A percentile compares a stretch with the other conserved stretches of the same genome.
Conservation (phyloP, 1,140 invertebrate species). For the Psix sp. region DNA sequence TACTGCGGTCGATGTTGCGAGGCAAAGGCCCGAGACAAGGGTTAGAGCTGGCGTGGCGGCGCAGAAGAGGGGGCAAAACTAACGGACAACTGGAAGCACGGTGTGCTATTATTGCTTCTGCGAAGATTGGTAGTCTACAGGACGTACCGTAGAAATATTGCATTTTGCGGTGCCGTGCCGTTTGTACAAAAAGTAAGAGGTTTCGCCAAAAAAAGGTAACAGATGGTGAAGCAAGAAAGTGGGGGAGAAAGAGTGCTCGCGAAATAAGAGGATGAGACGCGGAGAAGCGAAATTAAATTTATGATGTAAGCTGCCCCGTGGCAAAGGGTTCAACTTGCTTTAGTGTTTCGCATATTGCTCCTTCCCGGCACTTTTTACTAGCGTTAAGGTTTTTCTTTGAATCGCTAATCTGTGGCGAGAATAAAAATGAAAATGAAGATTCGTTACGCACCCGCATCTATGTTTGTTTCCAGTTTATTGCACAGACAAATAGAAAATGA, state of each 20-base stretch:
- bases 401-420: slow-evolving; percentile 34
- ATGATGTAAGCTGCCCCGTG: slow-evolving; percentile 45
- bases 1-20: slow-evolving; percentile 18
- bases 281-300: slow-evolving; percentile 57
- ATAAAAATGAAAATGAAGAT: slow-evolving; percentile 53
- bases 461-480: slow-evolving; percentile 32
- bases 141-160: slow-evolving; percentile 72
- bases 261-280: slow-evolving; percentile 53
- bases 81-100: slow-evolving; percentile 72
- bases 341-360: slow-evolving; percentile 45
- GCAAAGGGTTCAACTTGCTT: slow-evolving; percentile 52
- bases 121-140: slow-evolving; percentile 72
- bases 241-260: slow-evolving; percentile 22
- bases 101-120: slow-evolving; percentile 73
- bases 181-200: slow-evolving; percentile 57
- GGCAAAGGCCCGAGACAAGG: slow-evolving; percentile 2
- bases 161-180: slow-evolving; percentile 64
- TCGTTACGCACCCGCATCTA: slow-evolving; percentile 25
- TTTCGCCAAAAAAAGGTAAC: slow-evolving; percentile 63
- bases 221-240: slow-evolving; percentile 46
- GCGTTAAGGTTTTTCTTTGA: slow-evolving; percentile 21
- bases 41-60: neutral
- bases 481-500: slow-evolving; percentile 16
- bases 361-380: slow-evolving; percentile 29
- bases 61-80: slow-evolving; percentile 44